Evolutionary conservation across 1,140 invertebrate genomes (phyloP), one percentile per base, ranked within the genome.

Genomic region (Formica selysi): DNA sequence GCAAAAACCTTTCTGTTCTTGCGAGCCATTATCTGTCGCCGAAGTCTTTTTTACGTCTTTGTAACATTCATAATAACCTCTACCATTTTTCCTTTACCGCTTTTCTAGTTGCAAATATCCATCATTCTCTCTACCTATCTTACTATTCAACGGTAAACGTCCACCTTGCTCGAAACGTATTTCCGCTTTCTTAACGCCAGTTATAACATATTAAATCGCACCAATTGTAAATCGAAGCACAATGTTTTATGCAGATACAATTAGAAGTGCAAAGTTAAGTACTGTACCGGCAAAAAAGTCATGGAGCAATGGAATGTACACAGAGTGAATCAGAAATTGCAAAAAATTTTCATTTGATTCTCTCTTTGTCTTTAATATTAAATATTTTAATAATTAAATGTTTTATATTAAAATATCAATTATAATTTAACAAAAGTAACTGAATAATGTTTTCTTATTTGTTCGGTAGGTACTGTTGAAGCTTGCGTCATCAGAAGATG

Each of bases 1-100:
- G 44, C 32, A 36, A 68, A 54, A 59, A 38, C 57, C 32, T 80
- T 80, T 32, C 44, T 8, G 22, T 57, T 76, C 16, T 51, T 41
- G 10, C 13, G 19, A 29, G 26, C 70, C n/a, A 76, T 84, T 62
- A 76, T 64, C 57, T 48, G 54, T 36, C n/a, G 44, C 38, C 29
- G 8, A 61, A 26, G 57, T 51, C 16, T 13, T 36, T 76, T 62
- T 84, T 48, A 51, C 44, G 19, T 76, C 41, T 62, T 36, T 6
- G 13, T 84, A 74, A 81, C 22, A 59, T 73, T 44, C 19, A 41
- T 36, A 81, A 84, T 70, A 81, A 71, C 10, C 59, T 84, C 32
- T 19, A 13, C 7, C 16, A 16, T 59, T 61, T 38, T 61, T 71
- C 19, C 26, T 62, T 16, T 62, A 13, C 38, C 19, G 4, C 22